Percentiles rank a stretch among this genome's conserved stretches.
Evolutionary conservation across 1,140 invertebrate genomes (phyloP).

Genomic region (Alviniconcha marisindica): DNA sequence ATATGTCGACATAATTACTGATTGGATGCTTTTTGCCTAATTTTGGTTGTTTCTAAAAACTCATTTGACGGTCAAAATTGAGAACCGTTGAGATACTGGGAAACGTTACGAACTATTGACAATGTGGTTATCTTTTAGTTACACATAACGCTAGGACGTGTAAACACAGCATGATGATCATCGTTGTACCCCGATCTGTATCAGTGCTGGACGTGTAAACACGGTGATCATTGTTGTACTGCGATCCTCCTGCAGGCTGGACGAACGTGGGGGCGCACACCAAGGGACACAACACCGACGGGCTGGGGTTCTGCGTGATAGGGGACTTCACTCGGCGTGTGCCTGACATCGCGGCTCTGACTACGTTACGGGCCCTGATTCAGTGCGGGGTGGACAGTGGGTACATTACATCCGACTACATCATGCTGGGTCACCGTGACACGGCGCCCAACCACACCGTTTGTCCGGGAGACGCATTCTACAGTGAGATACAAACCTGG

Average conservation of each 20-base stretch:
- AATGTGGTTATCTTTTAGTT: no score
- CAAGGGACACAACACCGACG: constrained; percentile 80
- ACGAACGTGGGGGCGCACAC: constrained; percentile 63
- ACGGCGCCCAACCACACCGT: constrained; percentile 5
- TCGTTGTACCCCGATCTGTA: no score
- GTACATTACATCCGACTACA: constrained; percentile 38
- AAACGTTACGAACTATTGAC: no score
- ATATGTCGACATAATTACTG: no score
- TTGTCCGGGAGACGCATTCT: constrained; percentile 68
- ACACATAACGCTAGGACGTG: no score
- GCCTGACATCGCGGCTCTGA: constrained; percentile 44
- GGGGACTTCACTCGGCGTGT: constrained; percentile 72
- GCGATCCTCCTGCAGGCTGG: constrained; percentile 47
- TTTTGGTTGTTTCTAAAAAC: no score
- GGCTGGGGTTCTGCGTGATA: constrained; percentile 77
- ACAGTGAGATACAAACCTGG: constrained; percentile 77
- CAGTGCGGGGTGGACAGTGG: constrained; percentile 40
- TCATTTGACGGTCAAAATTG: no score
- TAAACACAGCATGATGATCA: no score
- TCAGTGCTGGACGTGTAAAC: no score
- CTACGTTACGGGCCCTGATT: constrained; percentile 42
- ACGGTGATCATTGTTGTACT: no score
- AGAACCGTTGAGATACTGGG: no score
- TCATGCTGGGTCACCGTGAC: constrained; percentile 49
- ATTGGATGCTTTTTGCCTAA: no score